Base-by-base conservation (phyloP, 2,888 invertebrate genomes). In the Mythimna pallens region DNA sequence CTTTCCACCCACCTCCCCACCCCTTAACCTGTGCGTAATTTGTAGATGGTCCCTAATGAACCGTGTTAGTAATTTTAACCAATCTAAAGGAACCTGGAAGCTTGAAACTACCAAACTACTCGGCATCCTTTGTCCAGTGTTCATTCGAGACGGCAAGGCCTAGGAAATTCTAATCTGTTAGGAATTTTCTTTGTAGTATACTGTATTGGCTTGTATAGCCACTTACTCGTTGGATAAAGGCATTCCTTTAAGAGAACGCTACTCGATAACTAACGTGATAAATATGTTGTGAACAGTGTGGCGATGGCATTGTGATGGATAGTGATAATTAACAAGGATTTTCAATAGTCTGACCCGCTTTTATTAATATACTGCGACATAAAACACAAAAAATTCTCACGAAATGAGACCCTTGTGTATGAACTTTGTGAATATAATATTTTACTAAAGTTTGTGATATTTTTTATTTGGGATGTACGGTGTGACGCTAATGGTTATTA, bases 161-260 rank as follows among this genome's bases (percentile, higher is more conserved):
- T 82, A 82, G 67, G 70, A 68, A 70, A 82, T 84, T 81, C 76
- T 81, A 76, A 84, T 79, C 71, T 66, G 57, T 25, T 2, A 50
- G 76, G 84, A 70, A 83, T 83, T 74, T 78, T 70, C 73, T 83
- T 73, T 83, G 78, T 70, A 70, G 59, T 52, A 66, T n/a, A 50
- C 64, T 54, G 47, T 73, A 82, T 82, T 50, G 67, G 73, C 25
- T 58, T 20, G 9, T 50, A 55, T 73, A 73, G 67, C 79, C 72
- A 70, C 72, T 80, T 61, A 69, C 20, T 9, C 36, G 34, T 30
- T 25, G 14, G 52, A 64, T 73, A 80, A 76, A 82, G 70, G 82
- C 63, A 82, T 82, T 82, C 81, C 70, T 50, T 43, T 52, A 57
- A 62, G 40, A 43, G 17, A 65, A 81, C 34, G 61, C 55, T 20